Evolutionary conservation across 2,113 vertebrate species (phyloP).

Genomic region (Boulengerochromis microlepis): DNA sequence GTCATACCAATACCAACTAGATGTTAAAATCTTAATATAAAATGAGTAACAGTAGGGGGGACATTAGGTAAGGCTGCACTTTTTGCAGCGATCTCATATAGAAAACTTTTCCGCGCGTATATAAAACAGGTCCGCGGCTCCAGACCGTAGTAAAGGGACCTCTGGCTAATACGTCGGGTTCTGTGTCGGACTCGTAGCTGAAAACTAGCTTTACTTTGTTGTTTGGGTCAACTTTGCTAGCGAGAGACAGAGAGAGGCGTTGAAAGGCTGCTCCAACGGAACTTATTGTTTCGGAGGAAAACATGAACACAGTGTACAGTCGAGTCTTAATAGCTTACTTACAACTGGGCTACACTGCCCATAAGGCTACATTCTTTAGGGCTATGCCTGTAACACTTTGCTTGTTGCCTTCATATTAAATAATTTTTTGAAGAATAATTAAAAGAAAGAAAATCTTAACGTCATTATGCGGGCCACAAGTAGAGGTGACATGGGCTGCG

Average conservation of each 20-base stretch:
- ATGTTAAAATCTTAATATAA: background rate
- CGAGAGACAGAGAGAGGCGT: accelerated
- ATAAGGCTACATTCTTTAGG: background rate
- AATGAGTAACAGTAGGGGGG: accelerated
- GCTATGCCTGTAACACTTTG: background rate
- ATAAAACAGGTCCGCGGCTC: accelerated
- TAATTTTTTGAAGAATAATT: background rate
- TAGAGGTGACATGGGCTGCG: accelerated
- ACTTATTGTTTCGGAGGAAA: accelerated
- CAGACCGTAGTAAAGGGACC: accelerated
- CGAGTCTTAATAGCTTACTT: background rate
- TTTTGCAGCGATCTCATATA: background rate
- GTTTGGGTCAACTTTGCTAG: background rate
- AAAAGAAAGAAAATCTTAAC: background rate
- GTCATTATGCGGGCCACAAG: background rate
- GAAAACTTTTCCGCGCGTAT: accelerated
- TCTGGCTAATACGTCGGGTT: accelerated
- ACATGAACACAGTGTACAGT: accelerated
- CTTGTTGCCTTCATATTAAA: background rate
- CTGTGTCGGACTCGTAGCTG: accelerated
- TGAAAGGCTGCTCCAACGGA: accelerated
- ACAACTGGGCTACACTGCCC: background rate
- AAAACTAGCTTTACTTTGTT: background rate
- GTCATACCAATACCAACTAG: background rate
- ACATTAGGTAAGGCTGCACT: background rate